phyloP scores from a whole-genome alignment of 2,113 vertebrate species.

The Oreochromis aureus region DNA sequence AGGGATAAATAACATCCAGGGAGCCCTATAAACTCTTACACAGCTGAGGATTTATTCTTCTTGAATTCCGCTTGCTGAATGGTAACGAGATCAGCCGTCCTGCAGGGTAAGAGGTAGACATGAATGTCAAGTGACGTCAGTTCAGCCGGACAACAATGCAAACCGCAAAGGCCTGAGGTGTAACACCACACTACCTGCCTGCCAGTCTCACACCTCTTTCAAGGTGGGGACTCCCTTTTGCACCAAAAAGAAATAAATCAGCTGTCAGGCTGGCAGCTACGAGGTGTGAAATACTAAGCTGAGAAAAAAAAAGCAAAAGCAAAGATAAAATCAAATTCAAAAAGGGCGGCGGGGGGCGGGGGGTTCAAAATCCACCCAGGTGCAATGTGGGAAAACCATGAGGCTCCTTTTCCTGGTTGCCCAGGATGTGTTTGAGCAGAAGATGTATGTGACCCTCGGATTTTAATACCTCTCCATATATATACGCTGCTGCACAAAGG shows the following conservation, averaged over 20 bases:
- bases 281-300: conserved; percentile 20
- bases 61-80: conserved; percentile 39
- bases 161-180: neutral
- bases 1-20: conserved; percentile 66
- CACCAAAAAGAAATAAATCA: conserved; percentile 43
- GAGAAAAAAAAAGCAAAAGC: neutral
- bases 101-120: conserved; percentile 45
- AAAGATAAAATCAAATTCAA: conserved; percentile 1
- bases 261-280: conserved; percentile 19
- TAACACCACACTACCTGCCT: conserved; percentile 30
- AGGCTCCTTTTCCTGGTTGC: conserved; percentile 27
- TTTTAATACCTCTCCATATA: conserved; percentile 41
- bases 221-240: conserved; percentile 29
- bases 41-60: conserved; percentile 57
- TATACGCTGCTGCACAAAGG: conserved; percentile 12
- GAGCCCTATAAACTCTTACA: conserved; percentile 54
- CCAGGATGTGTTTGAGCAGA: conserved; percentile 34
- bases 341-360: neutral
- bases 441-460: conserved; percentile 32
- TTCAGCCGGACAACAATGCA: conserved; percentile 25
- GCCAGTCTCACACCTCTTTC: conserved; percentile 21
- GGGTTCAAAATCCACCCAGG: neutral
- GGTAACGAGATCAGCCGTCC: conserved; percentile 62
- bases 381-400: conserved; percentile 37
- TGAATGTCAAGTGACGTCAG: conserved; percentile 58